phyloP scores from a whole-genome alignment of 2,888 invertebrate genomes.

The Diploptera punctata region DNA sequence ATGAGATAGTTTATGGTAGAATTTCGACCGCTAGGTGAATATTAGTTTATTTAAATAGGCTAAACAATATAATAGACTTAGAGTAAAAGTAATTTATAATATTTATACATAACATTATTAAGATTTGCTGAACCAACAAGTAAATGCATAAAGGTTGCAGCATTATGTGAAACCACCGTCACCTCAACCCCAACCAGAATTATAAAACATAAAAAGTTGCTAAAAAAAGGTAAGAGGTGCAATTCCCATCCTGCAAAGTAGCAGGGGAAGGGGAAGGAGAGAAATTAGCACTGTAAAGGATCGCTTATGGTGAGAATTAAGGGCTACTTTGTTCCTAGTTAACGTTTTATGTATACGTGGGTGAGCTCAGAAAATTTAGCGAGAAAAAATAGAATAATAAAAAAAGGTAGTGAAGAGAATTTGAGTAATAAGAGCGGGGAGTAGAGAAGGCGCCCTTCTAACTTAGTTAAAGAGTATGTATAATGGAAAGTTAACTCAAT shows the following conservation, averaged over 20 bases:
- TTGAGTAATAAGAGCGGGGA: background rate
- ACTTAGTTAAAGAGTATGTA: conserved; percentile 29
- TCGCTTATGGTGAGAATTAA: conserved; percentile 46
- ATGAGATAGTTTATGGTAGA: no score
- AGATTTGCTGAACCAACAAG: no score
- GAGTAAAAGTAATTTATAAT: no score
- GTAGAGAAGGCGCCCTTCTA: background rate
- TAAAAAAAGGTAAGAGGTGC: conserved; percentile 14
- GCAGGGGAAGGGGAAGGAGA: conserved; percentile 41
- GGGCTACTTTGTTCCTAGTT: conserved; percentile 33
- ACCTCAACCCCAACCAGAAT: background rate
- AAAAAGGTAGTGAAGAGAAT: conserved; percentile 21
- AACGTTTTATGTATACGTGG: conserved; percentile 31
- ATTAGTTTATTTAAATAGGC: no score
- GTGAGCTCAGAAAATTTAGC: conserved; percentile 26
- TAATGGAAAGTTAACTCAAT: conserved; percentile 40
- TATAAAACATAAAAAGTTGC: conserved; percentile 1
- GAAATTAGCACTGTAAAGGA: conserved; percentile 47
- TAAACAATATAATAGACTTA: no score
- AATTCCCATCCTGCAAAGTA: background rate
- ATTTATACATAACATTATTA: no score
- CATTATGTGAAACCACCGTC: background rate
- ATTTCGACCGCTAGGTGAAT: no score
- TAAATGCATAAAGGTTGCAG: no score
- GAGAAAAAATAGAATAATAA: conserved; percentile 32